phyloP scores from a whole-genome alignment of 2,888 invertebrate genomes.

The Pristionchus fissidentatus region DNA sequence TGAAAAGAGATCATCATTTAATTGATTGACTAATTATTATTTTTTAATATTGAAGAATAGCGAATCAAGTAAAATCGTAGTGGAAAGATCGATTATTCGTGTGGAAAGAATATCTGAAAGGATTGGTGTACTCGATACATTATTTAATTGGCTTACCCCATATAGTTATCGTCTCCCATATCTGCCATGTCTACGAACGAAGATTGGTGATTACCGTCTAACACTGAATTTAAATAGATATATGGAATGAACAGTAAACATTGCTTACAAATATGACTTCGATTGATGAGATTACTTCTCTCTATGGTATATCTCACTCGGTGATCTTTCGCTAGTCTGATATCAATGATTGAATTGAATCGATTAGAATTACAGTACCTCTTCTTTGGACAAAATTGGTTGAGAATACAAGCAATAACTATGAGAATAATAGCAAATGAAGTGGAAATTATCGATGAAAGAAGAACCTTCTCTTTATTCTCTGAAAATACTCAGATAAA shows the following conservation, averaged over 20 bases:
- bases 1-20: too few species aligned
- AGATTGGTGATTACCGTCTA: conserved; percentile 43
- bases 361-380: background rate
- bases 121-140: background rate
- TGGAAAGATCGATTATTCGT: conserved; percentile 17
- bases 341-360: background rate
- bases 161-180: conserved; percentile 57
- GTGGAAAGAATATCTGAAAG: conserved; percentile 34
- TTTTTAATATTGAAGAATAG: background rate
- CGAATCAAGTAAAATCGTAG: conserved; percentile 23
- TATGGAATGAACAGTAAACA: too few species aligned
- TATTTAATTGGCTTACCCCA: conserved; percentile 47
- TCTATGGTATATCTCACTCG: conserved; percentile 57
- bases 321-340: conserved; percentile 37
- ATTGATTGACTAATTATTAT: too few species aligned
- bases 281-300: conserved; percentile 55
- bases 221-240: background rate
- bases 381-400: conserved; percentile 55
- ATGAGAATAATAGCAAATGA: conserved; percentile 66
- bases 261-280: conserved; percentile 52
- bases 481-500: conserved; percentile 47
- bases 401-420: conserved; percentile 64
- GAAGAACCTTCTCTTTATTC: conserved; percentile 67
- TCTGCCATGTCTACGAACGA: conserved; percentile 58
- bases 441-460: conserved; percentile 66